A percentile compares a stretch with the other conserved stretches of the same genome.
Conservation (phyloP, 92 coral and sea anemone genomes). For the Zoanthus gigantus region DNA sequence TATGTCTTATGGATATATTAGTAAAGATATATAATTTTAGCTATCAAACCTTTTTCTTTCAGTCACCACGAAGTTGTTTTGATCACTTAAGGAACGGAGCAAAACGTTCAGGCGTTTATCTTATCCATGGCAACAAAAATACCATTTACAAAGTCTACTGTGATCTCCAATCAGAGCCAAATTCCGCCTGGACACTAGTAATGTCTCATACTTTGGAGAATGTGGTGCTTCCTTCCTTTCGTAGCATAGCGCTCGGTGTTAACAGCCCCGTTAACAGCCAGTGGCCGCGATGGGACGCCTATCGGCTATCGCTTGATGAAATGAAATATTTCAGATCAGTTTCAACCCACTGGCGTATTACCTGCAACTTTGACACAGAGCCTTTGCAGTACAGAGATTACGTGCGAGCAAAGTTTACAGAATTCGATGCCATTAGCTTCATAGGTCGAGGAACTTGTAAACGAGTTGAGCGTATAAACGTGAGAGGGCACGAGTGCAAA, state of each 20-base stretch:
- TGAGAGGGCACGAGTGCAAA: conserved; percentile 63
- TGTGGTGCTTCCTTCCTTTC: conserved; percentile 21
- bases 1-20: too few relatives aligned
- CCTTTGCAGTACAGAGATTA: conserved; percentile 72
- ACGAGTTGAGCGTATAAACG: conserved; percentile 60
- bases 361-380: conserved; percentile 70
- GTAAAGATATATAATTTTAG: too few relatives aligned
- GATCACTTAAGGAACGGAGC: conserved; percentile 25
- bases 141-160: conserved; percentile 54
- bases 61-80: not conserved
- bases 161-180: conserved; percentile 64
- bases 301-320: conserved; percentile 52
- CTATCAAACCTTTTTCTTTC: not conserved
- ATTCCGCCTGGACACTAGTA: conserved; percentile 73
- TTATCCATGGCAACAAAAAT: conserved; percentile 49
- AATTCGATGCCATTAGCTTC: conserved; percentile 52
- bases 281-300: conserved; percentile 67
- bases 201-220: conserved; percentile 63
- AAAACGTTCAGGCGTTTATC: conserved; percentile 36
- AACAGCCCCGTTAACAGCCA: conserved; percentile 59
- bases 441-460: conserved; percentile 48
- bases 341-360: conserved; percentile 79
- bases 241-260: not conserved
- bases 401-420: conserved; percentile 56
- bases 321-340: conserved; percentile 55